These are phyloP conservation scores for Athene cunicularia DNA, from an alignment of 2,113 vertebrate genomes.

Conservation along the genomic window DNA sequence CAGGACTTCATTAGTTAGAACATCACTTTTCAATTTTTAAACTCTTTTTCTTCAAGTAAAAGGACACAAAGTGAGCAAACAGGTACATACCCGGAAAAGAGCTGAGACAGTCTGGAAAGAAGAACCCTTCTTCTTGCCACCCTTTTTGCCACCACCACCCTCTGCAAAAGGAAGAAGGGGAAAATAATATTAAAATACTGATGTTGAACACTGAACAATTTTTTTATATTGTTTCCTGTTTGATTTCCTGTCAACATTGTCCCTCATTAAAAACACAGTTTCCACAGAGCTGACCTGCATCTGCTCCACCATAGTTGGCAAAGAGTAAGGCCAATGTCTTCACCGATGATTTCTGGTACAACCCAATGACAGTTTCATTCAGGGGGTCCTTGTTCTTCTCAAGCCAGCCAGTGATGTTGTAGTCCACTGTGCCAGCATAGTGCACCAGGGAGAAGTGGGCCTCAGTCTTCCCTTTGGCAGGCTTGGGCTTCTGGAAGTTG, in stretches of 20 bases:
- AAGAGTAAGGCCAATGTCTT: conserved; percentile 82
- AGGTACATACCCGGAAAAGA: background rate
- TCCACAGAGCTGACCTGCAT: background rate
- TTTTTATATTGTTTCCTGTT: background rate
- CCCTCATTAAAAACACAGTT: too few species aligned
- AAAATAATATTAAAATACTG: background rate
- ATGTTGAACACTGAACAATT: background rate
- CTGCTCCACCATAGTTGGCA: conserved; percentile 67
- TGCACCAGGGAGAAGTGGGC: conserved; percentile 80
- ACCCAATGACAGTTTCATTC: conserved; percentile 84
- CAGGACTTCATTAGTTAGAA: background rate
- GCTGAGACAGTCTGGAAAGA: conserved; percentile 16
- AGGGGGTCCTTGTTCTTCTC: conserved; percentile 87
- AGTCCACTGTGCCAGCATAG: conserved; percentile 80
- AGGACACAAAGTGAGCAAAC: conserved; percentile 73
- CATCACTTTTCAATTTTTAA: background rate
- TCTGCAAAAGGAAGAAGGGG: too few species aligned
- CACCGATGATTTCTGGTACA: conserved; percentile 81
- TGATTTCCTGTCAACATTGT: background rate
- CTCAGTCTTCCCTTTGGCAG: conserved; percentile 75
- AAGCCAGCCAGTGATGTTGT: conserved; percentile 80
- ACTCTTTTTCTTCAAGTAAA: background rate
- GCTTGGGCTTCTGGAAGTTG: conserved; percentile 81
- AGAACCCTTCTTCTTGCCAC: conserved; percentile 2
- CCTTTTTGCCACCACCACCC: background rate